phyloP scores from a whole-genome alignment of 2,888 invertebrate genomes.

The Drosophila hamatofila region DNA sequence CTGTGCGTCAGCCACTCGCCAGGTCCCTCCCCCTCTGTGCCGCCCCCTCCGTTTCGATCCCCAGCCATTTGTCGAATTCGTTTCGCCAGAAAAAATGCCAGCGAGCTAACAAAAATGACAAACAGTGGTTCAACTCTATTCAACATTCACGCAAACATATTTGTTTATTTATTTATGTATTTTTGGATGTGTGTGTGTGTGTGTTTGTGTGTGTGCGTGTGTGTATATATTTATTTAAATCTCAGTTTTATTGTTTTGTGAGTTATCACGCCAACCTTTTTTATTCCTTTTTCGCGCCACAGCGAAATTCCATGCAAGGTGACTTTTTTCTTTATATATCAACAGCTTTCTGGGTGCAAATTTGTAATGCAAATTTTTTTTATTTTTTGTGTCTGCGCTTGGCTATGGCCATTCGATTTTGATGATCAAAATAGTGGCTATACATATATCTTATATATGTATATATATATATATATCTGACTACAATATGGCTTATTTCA shows the following conservation, averaged over 20 bases:
- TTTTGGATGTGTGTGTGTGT: not conserved
- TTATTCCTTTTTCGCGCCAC: constrained; percentile 38
- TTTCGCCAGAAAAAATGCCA: constrained; percentile 66
- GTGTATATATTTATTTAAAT: constrained; percentile 44
- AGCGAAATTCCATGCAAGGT: constrained; percentile 81
- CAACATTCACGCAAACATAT: constrained; percentile 31
- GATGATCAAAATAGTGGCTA: constrained; percentile 35
- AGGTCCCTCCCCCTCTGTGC: not conserved
- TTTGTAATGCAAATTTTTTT: constrained; percentile 76
- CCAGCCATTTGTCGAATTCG: constrained; percentile 31
- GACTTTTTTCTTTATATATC: constrained; percentile 64
- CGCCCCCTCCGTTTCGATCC: not conserved
- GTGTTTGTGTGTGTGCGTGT: too few relatives aligned
- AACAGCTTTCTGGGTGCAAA: constrained; percentile 72
- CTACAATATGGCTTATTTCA: constrained; percentile 11
- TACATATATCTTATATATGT: constrained; percentile 18
- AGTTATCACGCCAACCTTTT: constrained; percentile 53
- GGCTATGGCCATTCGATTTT: constrained; percentile 42
- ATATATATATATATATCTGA: constrained; percentile 3
- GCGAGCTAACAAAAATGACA: constrained; percentile 56
- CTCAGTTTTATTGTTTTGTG: constrained; percentile 55
- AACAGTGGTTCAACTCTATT: constrained; percentile 53
- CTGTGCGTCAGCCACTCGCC: constrained; percentile 66
- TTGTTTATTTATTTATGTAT: constrained; percentile 29
- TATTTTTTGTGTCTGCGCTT: constrained; percentile 27